phyloP scores from a whole-genome alignment of 2,888 invertebrate genomes.

The Bellardia bayeri region DNA sequence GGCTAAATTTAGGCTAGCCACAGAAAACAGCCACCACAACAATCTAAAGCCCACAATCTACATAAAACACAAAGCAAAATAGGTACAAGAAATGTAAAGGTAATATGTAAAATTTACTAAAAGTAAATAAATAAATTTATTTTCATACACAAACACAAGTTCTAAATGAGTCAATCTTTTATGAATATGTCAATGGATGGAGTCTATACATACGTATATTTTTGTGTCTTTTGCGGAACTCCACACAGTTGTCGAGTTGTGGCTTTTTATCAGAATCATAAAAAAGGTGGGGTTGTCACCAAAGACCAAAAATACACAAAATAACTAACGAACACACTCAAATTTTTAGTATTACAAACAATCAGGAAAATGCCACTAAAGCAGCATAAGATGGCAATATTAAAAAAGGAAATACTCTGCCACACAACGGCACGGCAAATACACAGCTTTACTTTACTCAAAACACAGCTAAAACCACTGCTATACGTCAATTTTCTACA shows the following conservation, averaged over 20 bases:
- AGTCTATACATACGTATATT: conserved; percentile 49
- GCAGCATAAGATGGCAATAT: conserved; percentile 32
- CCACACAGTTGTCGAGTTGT: conserved; percentile 81
- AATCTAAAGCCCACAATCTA: conserved; percentile 20
- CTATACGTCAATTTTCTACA: conserved; percentile 72
- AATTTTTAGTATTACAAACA: not conserved
- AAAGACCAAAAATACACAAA: conserved; percentile 59
- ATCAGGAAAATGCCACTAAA: not conserved
- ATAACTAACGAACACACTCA: conserved; percentile 44
- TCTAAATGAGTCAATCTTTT: conserved; percentile 34
- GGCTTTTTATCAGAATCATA: conserved; percentile 76
- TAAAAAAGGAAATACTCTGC: conserved; percentile 51
- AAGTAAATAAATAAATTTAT: conserved; percentile 37
- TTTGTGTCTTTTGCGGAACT: conserved; percentile 79
- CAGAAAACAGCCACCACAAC: not conserved
- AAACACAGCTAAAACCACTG: conserved; percentile 69
- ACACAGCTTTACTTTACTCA: conserved; percentile 46
- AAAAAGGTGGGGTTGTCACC: conserved; percentile 68
- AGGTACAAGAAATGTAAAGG: not conserved
- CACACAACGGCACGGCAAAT: conserved; percentile 23
- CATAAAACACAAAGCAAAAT: conserved; percentile 35
- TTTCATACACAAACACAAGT: not conserved
- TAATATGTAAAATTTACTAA: conserved; percentile 20
- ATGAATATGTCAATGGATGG: conserved; percentile 7
- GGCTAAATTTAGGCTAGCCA: not conserved